phyloP scores from a whole-genome alignment of 2,797 vertebrate species.

The Cyclopterus lumpus region DNA sequence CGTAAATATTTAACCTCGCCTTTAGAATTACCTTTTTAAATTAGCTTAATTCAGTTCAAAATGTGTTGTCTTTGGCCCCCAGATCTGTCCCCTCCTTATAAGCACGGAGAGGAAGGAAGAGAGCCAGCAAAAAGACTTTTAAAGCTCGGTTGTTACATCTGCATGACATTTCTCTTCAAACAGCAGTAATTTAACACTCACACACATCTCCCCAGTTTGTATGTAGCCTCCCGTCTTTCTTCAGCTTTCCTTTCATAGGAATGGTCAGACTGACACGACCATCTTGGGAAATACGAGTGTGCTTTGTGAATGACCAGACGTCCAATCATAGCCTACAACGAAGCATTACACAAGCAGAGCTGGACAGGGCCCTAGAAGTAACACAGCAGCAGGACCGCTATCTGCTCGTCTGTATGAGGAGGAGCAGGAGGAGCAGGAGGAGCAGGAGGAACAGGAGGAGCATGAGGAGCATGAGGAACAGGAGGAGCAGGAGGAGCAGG shows the following conservation, averaged over 20 bases:
- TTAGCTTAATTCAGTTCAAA: slow-evolving; percentile 26
- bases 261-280: neutral
- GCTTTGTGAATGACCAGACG: neutral
- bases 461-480: too few species aligned
- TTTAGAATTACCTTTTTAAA: slow-evolving; percentile 38
- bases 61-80: neutral
- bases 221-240: neutral
- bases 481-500: too few species aligned
- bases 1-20: slow-evolving; percentile 30
- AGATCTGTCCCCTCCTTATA: neutral
- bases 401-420: too few species aligned
- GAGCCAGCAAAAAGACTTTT: neutral
- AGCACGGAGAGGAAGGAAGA: neutral
- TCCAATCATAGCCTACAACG: too few species aligned
- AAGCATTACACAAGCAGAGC: too few species aligned
- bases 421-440: too few species aligned
- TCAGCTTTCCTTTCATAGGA: neutral
- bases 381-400: too few species aligned
- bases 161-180: neutral
- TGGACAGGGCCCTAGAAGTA: too few species aligned
- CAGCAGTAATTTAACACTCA: neutral
- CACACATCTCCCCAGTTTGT: neutral
- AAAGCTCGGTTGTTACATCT: neutral
- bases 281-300: neutral
- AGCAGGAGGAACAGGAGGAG: too few species aligned